A percentile compares a stretch with the other conserved stretches of the same genome.
Conservation (phyloP, 2,113 vertebrate genomes). For the Oreochromis tanganicae region DNA sequence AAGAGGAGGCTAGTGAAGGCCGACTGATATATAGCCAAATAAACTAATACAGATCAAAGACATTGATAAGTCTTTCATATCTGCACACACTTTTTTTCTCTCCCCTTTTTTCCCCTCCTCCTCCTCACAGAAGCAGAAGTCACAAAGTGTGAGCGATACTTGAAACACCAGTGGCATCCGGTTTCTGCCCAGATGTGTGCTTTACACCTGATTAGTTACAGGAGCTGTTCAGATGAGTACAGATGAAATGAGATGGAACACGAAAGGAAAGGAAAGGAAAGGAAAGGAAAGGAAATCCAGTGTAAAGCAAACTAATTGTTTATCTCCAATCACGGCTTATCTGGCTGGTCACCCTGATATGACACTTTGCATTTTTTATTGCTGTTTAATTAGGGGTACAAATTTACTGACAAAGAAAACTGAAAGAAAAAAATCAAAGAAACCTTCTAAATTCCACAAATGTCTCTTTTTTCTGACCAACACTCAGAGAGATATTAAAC, state of each 20-base stretch:
- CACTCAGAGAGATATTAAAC: background rate
- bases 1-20: conserved; percentile 33
- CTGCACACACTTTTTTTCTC: background rate
- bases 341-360: conserved; percentile 9
- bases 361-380: background rate
- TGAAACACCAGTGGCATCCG: conserved; percentile 55
- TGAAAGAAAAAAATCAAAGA: background rate
- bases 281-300: background rate
- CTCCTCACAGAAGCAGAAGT: conserved; percentile 34
- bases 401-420: background rate
- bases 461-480: background rate
- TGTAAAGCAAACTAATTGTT: conserved; percentile 1
- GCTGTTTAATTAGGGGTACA: background rate
- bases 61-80: conserved; percentile 42
- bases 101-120: fast-evolving
- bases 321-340: conserved; percentile 38
- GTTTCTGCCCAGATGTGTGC: conserved; percentile 33
- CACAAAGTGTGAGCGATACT: conserved; percentile 51
- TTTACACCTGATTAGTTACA: conserved; percentile 61
- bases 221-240: conserved; percentile 45
- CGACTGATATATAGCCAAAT: conserved; percentile 67
- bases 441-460: background rate
- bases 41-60: conserved; percentile 68
- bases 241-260: conserved; percentile 46
- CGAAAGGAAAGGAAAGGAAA: background rate